A percentile compares a stretch with the other conserved stretches of the same genome.
Evolutionary conservation across 2,797 vertebrate species (phyloP).

Genomic region (Trichosurus vulpecula): DNA sequence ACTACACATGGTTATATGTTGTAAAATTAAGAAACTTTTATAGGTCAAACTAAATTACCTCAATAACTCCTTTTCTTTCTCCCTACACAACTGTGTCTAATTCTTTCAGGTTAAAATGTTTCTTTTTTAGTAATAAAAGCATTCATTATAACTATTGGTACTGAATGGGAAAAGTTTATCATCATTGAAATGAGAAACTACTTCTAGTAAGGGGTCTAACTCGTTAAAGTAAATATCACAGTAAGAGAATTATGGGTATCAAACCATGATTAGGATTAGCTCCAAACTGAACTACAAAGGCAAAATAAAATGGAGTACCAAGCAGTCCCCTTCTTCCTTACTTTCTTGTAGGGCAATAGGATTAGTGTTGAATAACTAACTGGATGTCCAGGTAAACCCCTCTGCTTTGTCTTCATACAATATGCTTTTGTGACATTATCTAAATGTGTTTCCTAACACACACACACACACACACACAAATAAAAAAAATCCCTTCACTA

Average conservation of each 20-base stretch:
- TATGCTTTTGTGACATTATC: neutral
- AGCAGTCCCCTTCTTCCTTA: too few species aligned
- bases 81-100: slow-evolving; percentile 4
- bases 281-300: neutral
- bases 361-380: neutral
- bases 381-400: neutral
- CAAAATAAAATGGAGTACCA: neutral
- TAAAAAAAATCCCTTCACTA: neutral
- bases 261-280: neutral
- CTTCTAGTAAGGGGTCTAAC: neutral
- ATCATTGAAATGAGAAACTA: slow-evolving; percentile 20
- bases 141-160: neutral
- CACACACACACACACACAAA: neutral
- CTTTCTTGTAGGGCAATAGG: neutral
- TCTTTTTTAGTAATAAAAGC: neutral
- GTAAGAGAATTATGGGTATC: neutral
- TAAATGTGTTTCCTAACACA: neutral
- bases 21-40: slow-evolving; percentile 22
- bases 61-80: neutral
- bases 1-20: neutral
- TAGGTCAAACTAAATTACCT: slow-evolving; percentile 13
- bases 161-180: neutral
- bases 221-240: slow-evolving; percentile 11
- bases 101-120: slow-evolving; percentile 9
- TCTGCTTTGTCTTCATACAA: neutral